phyloP scores from a whole-genome alignment of 1,140 invertebrate genomes.

The Atta cephalotes region DNA sequence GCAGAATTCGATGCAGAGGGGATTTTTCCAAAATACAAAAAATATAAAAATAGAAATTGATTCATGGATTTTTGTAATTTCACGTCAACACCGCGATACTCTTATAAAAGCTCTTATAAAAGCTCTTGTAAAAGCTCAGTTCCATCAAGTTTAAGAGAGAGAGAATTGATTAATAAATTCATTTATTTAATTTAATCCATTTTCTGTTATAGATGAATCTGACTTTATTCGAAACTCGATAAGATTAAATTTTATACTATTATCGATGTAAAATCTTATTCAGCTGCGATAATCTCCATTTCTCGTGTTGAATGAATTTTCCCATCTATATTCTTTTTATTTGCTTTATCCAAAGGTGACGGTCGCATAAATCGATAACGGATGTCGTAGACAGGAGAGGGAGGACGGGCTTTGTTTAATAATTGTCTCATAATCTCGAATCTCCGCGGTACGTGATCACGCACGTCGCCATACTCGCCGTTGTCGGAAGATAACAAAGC shows the following conservation, averaged over 20 bases:
- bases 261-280: slow-evolving; percentile 3
- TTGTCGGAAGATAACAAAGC: slow-evolving; percentile 57
- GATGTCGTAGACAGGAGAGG: slow-evolving; percentile 11
- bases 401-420: slow-evolving; percentile 30
- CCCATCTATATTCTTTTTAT: background rate
- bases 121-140: background rate
- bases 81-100: background rate
- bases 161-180: slow-evolving; percentile 25
- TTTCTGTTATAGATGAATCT: background rate
- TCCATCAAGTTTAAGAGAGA: slow-evolving; percentile 13
- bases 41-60: background rate
- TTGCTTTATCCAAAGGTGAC: slow-evolving; percentile 13
- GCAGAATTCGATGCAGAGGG: background rate
- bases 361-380: slow-evolving; percentile 41
- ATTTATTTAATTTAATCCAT: slow-evolving; percentile 17
- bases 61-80: slow-evolving; percentile 4
- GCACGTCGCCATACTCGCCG: slow-evolving; percentile 43
- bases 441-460: slow-evolving; percentile 59
- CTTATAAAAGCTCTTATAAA: slow-evolving; percentile 2
- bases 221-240: slow-evolving; percentile 8
- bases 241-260: slow-evolving; percentile 29
- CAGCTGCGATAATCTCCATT: slow-evolving; percentile 13
- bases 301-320: slow-evolving; percentile 24
- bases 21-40: background rate
- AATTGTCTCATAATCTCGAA: slow-evolving; percentile 58